Percentiles rank a stretch among this genome's conserved stretches.
These are phyloP conservation scores for Agonopterix subpropinquella DNA, from an alignment of 2,888 invertebrate species.

Conservation along the genomic window DNA sequence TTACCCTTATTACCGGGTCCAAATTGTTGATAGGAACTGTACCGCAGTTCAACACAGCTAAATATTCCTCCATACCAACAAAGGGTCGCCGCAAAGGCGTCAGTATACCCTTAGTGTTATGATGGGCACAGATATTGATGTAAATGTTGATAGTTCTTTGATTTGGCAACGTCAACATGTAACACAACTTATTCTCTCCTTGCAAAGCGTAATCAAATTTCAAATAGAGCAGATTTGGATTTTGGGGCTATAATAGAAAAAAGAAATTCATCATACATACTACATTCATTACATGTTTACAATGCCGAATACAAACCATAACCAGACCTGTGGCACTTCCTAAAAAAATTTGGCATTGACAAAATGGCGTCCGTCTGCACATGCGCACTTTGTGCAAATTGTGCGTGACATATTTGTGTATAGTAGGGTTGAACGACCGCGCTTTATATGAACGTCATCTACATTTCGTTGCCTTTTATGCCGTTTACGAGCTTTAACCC, in stretches of 20 bases:
- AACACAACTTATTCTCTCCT: constrained; percentile 50
- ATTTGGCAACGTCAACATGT: constrained; percentile 54
- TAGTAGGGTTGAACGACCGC: too few relatives aligned
- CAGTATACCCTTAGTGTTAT: constrained; percentile 42
- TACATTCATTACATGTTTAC: not conserved
- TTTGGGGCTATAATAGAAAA: constrained; percentile 32
- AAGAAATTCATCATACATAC: not conserved
- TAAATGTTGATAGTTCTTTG: constrained; percentile 43
- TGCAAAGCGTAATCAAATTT: constrained; percentile 43
- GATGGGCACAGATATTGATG: constrained; percentile 40
- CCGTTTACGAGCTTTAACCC: too few relatives aligned
- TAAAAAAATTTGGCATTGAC: too few relatives aligned
- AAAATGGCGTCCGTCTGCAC: too few relatives aligned
- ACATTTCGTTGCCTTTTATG: too few relatives aligned
- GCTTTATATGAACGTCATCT: too few relatives aligned
- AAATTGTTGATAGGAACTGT: constrained; percentile 65
- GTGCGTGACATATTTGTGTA: too few relatives aligned
- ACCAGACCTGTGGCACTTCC: too few relatives aligned
- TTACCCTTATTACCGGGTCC: constrained; percentile 64
- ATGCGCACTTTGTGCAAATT: too few relatives aligned
- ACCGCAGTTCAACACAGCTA: constrained; percentile 54
- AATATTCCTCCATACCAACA: constrained; percentile 28
- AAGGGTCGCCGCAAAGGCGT: constrained; percentile 47
- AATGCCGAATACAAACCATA: not conserved
- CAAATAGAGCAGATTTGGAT: constrained; percentile 39